Evolutionary conservation across 2,797 vertebrate species (phyloP), one percentile per base, ranked within the genome.

Genomic region (Chloroceryle inda): DNA sequence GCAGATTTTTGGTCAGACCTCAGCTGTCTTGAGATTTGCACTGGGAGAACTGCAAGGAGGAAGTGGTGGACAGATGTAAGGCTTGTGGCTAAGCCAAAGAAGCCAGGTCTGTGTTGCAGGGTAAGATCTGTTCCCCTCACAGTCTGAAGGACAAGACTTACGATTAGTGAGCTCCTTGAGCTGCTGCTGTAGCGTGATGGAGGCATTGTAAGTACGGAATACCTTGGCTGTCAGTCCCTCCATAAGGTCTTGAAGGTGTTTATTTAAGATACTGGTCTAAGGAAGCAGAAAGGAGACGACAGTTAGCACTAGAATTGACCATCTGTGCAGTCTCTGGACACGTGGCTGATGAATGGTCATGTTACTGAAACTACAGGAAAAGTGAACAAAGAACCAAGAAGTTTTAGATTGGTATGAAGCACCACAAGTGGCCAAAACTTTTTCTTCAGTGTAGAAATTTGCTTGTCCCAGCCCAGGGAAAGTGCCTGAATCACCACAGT

Each of bases 231-330:
- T 99, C 92, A 99, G 98, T 72, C 99, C 99, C 61, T 99, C 99
- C 99, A 99, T 99, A 96, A 99, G 98, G 98, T 99, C 99, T 97
- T 99, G 99, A 92, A 99, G 98, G 96, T 99, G 99, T 97, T 99
- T 99, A 95, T 99, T 99, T 97, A 99, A 98, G 97, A 99, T 99
- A 93, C 99, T 99, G 40, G 99, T 99, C 99, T 99, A 69, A 86
- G 89, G 40, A 73, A 93, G 75, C 85, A 89, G 77, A 78, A 84
- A 68, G 37, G 20, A 66, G 47, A 40, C 8, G 22, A 49, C 23
- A 80, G 42, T 95, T 53, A 95, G 63, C 74, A 68, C 27, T 17
- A 87, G 31, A 61, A 59, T 1, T 45, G 55, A 71, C 19, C 49
- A 14, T 52, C 33, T 74, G 29, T 74, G 45, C 80, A 55, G n/a